These are phyloP conservation scores for Cyprinus carpio DNA, from an alignment of 2,113 vertebrate genomes.

Conservation along the genomic window DNA sequence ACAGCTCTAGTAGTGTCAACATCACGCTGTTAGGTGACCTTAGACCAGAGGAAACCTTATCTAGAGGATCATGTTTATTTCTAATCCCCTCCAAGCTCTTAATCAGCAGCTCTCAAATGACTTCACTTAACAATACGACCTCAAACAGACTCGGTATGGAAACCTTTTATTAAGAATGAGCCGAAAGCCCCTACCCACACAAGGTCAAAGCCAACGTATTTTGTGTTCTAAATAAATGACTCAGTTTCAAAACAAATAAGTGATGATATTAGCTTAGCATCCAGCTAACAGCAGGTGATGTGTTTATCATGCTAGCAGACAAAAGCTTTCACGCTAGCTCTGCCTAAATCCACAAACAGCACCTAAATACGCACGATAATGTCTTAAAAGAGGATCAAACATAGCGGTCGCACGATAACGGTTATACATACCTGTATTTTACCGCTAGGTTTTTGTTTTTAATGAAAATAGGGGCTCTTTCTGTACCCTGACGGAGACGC, in stretches of 20 bases:
- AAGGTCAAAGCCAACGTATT: slow-evolving; percentile 3
- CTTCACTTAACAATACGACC: slow-evolving; percentile 7
- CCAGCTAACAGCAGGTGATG: slow-evolving; percentile 55
- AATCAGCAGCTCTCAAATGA: slow-evolving; percentile 2
- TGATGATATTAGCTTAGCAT: slow-evolving; percentile 46
- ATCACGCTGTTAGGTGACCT: not conserved
- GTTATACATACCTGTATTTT: not conserved
- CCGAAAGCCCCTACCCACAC: slow-evolving; percentile 4
- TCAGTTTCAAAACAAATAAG: slow-evolving; percentile 19
- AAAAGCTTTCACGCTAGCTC: slow-evolving; percentile 38
- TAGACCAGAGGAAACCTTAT: slow-evolving; percentile 3
- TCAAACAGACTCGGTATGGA: not conserved
- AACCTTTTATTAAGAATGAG: not conserved
- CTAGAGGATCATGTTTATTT: slow-evolving; percentile 12
- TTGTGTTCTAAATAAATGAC: slow-evolving; percentile 1
- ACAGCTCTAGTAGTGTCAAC: not conserved
- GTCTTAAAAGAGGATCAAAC: not conserved
- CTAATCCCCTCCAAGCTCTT: not conserved
- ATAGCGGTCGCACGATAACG: not conserved
- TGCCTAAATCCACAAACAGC: slow-evolving; percentile 1
- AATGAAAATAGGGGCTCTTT: not conserved
- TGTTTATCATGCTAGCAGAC: slow-evolving; percentile 51
- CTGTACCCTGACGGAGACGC: slow-evolving; percentile 70
- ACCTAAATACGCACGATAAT: not conserved
- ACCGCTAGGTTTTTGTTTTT: not conserved